Percentiles rank a stretch among this genome's conserved stretches.
These are phyloP conservation scores for Empidonax traillii DNA, from an alignment of 2,113 vertebrate genomes.

Conservation along the genomic window DNA sequence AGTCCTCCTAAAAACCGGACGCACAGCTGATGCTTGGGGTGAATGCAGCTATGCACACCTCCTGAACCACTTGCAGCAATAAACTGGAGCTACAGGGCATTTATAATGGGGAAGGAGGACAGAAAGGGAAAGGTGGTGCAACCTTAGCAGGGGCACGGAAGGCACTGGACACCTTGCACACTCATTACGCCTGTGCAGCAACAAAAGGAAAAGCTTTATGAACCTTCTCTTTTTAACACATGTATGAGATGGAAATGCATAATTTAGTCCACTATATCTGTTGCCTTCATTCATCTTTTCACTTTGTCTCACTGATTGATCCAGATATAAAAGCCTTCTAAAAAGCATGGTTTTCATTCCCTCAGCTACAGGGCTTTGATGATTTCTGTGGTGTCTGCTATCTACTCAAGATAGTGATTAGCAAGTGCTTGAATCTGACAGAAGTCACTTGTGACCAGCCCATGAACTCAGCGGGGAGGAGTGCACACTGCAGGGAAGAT, in stretches of 20 bases:
- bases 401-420: slow-evolving; percentile 60
- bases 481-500: slow-evolving; percentile 4
- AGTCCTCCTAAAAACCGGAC: not conserved
- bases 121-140: not conserved
- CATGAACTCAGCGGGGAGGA: slow-evolving; percentile 60
- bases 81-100: not conserved
- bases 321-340: slow-evolving; percentile 36
- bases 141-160: not conserved
- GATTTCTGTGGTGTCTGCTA: slow-evolving; percentile 55
- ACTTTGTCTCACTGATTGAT: slow-evolving; percentile 38
- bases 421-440: slow-evolving; percentile 60
- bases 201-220: not conserved
- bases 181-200: not conserved
- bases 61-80: not conserved
- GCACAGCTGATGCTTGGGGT: not conserved
- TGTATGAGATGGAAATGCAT: slow-evolving; percentile 18
- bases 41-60: not conserved
- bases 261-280: slow-evolving; percentile 14
- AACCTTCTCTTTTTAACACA: not conserved
- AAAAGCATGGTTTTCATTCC: slow-evolving; percentile 35
- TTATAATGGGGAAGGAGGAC: not conserved
- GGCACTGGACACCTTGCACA: not conserved
- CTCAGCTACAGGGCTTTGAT: slow-evolving; percentile 43
- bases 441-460: slow-evolving; percentile 64
- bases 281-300: slow-evolving; percentile 36